These are phyloP conservation scores for Caenorhabditis virilis DNA, from an alignment of 2,888 invertebrate genomes.

Conservation along the genomic window DNA sequence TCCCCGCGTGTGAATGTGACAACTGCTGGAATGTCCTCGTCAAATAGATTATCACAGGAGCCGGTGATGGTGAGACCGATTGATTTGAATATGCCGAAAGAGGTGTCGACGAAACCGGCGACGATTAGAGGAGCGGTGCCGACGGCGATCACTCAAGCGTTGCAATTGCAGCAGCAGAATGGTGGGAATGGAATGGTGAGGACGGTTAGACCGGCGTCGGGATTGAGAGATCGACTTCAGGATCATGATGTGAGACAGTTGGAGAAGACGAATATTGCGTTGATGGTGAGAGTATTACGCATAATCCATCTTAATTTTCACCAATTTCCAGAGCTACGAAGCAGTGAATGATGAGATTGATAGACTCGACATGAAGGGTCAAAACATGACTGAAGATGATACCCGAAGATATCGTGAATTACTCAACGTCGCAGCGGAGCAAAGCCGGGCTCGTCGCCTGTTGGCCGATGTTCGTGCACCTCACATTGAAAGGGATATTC, in stretches of 20 bases:
- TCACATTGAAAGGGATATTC: slow-evolving; percentile 14
- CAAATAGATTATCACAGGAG: no score
- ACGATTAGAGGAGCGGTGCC: slow-evolving; percentile 43
- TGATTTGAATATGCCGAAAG: slow-evolving; percentile 32
- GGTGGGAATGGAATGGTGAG: slow-evolving; percentile 10
- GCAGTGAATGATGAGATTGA: slow-evolving; percentile 57
- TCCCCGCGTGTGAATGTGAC: slow-evolving; percentile 23
- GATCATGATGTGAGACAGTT: slow-evolving; percentile 35
- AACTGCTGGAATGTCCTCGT: no score
- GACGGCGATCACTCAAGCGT: slow-evolving; percentile 46
- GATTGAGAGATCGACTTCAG: slow-evolving; percentile 23
- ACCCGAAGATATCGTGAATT: slow-evolving; percentile 40
- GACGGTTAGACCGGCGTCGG: slow-evolving; percentile 21
- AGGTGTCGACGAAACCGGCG: no score
- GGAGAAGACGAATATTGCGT: slow-evolving; percentile 36
- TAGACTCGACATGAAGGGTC: slow-evolving; percentile 51
- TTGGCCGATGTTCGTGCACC: slow-evolving; percentile 16
- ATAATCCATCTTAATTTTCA: no score
- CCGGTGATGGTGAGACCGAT: slow-evolving; percentile 39
- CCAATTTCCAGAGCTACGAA: slow-evolving; percentile 38
- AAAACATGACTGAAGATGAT: slow-evolving; percentile 48
- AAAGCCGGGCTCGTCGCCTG: slow-evolving; percentile 15
- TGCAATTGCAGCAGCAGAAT: slow-evolving; percentile 31
- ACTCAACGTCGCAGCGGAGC: slow-evolving; percentile 26
- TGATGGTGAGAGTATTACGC: slow-evolving; percentile 37